phyloP scores from a whole-genome alignment of 2,888 invertebrate genomes.

The Drosophila neotestacea region DNA sequence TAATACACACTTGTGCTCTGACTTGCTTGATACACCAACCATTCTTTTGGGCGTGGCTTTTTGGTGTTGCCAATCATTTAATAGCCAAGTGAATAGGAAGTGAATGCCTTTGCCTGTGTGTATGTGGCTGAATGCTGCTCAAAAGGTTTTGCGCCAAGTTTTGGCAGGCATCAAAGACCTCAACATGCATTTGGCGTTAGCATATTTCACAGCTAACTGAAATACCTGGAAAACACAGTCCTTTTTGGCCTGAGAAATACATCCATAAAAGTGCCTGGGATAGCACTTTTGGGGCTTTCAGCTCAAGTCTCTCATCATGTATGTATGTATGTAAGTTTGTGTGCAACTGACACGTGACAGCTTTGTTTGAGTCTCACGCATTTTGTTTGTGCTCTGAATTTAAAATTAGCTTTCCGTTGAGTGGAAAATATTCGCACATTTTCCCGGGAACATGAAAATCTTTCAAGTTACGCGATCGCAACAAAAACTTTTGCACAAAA shows the following conservation, averaged over 20 bases:
- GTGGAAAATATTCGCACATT: slow-evolving; percentile 53
- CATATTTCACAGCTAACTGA: slow-evolving; percentile 46
- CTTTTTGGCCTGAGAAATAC: slow-evolving; percentile 22
- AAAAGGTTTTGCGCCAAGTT: slow-evolving; percentile 34
- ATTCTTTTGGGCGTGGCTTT: slow-evolving; percentile 30
- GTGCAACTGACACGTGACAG: slow-evolving; percentile 56
- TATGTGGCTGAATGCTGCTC: slow-evolving; percentile 15
- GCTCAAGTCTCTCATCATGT: slow-evolving; percentile 18
- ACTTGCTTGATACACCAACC: slow-evolving; percentile 20
- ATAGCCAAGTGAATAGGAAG: slow-evolving; percentile 29
- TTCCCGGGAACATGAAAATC: slow-evolving; percentile 34
- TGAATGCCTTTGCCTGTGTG: neutral
- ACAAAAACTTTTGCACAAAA: slow-evolving; percentile 26
- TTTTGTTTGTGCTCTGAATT: slow-evolving; percentile 66
- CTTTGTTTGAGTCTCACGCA: slow-evolving; percentile 42
- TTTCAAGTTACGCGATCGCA: slow-evolving; percentile 20
- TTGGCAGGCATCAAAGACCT: slow-evolving; percentile 42
- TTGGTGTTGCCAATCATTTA: slow-evolving; percentile 36
- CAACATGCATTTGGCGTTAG: slow-evolving; percentile 58
- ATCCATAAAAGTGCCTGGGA: slow-evolving; percentile 3
- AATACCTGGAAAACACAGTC: slow-evolving; percentile 30
- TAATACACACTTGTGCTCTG: slow-evolving; percentile 12
- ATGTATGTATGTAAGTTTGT: slow-evolving; percentile 12
- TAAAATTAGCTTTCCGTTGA: slow-evolving; percentile 60
- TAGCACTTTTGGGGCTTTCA: slow-evolving; percentile 20